These are phyloP conservation scores for Harlomillsia oculata DNA, from an alignment of 1,140 invertebrate genomes.

Conservation along the genomic window DNA sequence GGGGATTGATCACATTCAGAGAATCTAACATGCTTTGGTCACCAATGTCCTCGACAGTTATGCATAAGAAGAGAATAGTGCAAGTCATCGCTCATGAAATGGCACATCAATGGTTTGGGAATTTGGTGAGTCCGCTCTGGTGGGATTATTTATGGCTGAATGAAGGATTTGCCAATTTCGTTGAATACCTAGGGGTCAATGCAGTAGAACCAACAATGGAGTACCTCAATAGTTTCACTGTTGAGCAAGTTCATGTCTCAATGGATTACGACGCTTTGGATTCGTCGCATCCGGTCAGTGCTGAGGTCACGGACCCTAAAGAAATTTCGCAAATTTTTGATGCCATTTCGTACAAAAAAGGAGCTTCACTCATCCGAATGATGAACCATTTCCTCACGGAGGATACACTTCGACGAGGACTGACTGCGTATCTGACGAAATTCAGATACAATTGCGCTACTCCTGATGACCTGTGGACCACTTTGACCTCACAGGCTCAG, in stretches of 20 bases:
- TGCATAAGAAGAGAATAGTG: constrained; percentile 61
- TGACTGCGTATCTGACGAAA: constrained; percentile 62
- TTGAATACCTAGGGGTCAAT: constrained; percentile 30
- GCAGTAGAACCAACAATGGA: constrained; percentile 60
- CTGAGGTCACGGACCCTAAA: constrained; percentile 73
- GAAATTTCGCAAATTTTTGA: constrained; percentile 93
- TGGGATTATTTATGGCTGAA: constrained; percentile 69
- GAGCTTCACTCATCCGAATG: constrained; percentile 84
- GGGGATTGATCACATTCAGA: constrained; percentile 42
- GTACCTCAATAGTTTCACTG: constrained; percentile 69
- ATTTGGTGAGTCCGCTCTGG: constrained; percentile 51
- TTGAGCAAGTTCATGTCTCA: constrained; percentile 69
- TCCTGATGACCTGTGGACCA: constrained; percentile 76
- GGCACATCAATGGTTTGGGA: constrained; percentile 30
- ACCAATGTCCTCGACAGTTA: constrained; percentile 53
- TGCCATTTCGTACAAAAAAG: constrained; percentile 83
- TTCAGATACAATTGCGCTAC: constrained; percentile 66
- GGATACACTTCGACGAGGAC: constrained; percentile 65
- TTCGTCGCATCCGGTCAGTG: constrained; percentile 82
- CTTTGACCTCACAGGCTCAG: constrained; percentile 63
- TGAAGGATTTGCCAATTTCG: constrained; percentile 63
- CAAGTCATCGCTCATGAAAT: constrained; percentile 50
- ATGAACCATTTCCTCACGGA: constrained; percentile 83
- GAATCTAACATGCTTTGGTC: constrained; percentile 79
- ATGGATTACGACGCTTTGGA: constrained; percentile 73